Base-by-base conservation (phyloP, 1,140 invertebrate genomes). In the Aphaenogaster floridana region DNA sequence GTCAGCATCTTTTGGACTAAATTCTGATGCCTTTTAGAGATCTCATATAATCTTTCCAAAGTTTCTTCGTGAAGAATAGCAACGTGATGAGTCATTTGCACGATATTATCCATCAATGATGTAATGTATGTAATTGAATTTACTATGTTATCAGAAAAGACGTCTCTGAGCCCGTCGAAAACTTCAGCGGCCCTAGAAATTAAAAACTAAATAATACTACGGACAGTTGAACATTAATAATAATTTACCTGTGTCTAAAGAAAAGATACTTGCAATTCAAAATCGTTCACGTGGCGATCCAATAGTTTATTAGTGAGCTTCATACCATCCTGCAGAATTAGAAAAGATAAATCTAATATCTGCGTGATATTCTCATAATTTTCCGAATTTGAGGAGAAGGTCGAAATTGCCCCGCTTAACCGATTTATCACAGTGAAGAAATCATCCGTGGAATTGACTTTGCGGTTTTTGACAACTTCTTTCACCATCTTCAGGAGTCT, bases 1-100 rank as follows among this genome's bases (percentile, higher is more conserved):
- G 63, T 91, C 1, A 95, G 15, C n/a, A 95, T 89, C 39, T 89
- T 87, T 45, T 94, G 78, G 5, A 95, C 93, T 9, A 93, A 87
- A 7, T 87, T 72, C 0, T 91, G 68, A 78, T 95, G 93, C 34
- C 89, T 92, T 7, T 71, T 66, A 4, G 92, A 87, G 21, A 94
- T 83, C 57, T 92, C 88, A 36, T 93, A 91, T 28, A 95, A 84
- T 76, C 89, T 93, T 8, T 80, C 57, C 0, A 84, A 3, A 15
- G 89, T 91, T 34, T 94, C 91, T 42, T 90, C 86, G 76, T 95
- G 92, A 87, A 94, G 88, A 17, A 94, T 86, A 2, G 91, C 92
- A 6, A 93, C 86, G 68, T 95, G 94, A 66, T 95, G 92, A 61
- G 90, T 81, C 81, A 93, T 92, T 86, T 57, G 85, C 3, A 93